Base-by-base conservation (phyloP, 2,113 vertebrate genomes). In the Scatophagus argus region DNA sequence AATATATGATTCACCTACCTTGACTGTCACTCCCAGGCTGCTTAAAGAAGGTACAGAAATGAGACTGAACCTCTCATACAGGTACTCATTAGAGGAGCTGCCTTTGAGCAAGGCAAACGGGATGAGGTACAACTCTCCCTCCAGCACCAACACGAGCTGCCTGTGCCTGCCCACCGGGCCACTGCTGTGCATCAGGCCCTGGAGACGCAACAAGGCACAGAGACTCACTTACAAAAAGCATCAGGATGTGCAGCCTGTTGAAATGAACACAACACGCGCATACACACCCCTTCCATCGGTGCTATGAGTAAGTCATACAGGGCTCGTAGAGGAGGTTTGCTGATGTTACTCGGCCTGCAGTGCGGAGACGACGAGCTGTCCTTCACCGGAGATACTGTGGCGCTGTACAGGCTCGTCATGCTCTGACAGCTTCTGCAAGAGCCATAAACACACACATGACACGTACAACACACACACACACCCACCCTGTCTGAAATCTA, bases 101-200 rank as follows among this genome's bases (percentile, higher is more conserved):
- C 97, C 97, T 92, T 99, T 99, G 76, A 99, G 96, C 79, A 99
- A 95, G 65, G 98, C 97, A 0, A 99, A 99, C 0, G 98, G 98
- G 77, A 99, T 94, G 85, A 99, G 95, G 93, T 98, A 98, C 83
- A 99, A 86, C 55, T 99, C 97, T 46, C 97, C 97, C 77, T 99
- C 98, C 87, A 99, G 94, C 34, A 99, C 98, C 74, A 99, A 84
- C 0, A 97, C 86, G 41, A 99, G 94, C 90, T 99, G 97, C 23
- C 96, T 94, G 92, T 97, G 97, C 70, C 96, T 89, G 56, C 96
- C 97, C 46, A 96, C 97, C 0, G 96, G 96, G 23, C 98, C 97
- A 1, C 96, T 96, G 66, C 96, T 96, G 90, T 97, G 97, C 98
- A 99, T 98, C 90, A 99, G 89, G 63, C 96, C 97, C 98, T 99